These are phyloP conservation scores for Hydroisotoma schaefferi DNA, from an alignment of 2,888 invertebrate species.

Conservation along the genomic window DNA sequence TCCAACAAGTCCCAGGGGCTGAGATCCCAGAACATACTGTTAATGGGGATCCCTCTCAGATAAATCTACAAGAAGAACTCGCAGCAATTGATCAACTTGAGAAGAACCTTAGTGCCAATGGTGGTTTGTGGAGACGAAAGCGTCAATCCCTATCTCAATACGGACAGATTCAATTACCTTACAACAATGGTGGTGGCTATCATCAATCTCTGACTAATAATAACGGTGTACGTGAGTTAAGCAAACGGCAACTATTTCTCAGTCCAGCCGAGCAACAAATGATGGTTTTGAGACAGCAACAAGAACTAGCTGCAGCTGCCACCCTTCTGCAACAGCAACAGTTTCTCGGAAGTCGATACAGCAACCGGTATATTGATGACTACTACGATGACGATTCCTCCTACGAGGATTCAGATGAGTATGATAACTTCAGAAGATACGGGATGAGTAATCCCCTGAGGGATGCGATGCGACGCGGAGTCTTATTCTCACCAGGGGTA, in stretches of 20 bases:
- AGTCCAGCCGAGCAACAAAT: slow-evolving; percentile 29
- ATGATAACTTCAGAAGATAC: slow-evolving; percentile 19
- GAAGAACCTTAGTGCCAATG: slow-evolving; percentile 3
- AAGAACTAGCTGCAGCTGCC: slow-evolving; percentile 24
- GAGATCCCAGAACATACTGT: slow-evolving; percentile 18
- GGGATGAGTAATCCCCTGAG: slow-evolving; percentile 12
- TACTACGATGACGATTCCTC: slow-evolving; percentile 31
- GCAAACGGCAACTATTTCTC: slow-evolving; percentile 29
- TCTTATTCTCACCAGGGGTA: slow-evolving; percentile 4
- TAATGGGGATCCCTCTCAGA: slow-evolving; percentile 19
- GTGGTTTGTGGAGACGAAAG: neutral
- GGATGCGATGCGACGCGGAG: slow-evolving; percentile 21
- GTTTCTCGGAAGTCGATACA: slow-evolving; percentile 13
- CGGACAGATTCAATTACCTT: slow-evolving; percentile 3
- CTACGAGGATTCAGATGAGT: slow-evolving; percentile 34
- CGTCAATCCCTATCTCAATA: neutral
- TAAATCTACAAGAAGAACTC: slow-evolving; percentile 27
- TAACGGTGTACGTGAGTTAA: slow-evolving; percentile 6
- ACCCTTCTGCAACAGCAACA: slow-evolving; percentile 20
- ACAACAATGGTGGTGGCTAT: neutral
- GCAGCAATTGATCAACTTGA: slow-evolving; percentile 27
- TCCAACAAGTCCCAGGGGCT: slow-evolving; percentile 22
- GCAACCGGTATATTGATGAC: slow-evolving; percentile 22
- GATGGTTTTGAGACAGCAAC: slow-evolving; percentile 27
- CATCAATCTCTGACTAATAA: too few species aligned